Conservation (phyloP, 2,797 vertebrate species). For the Chaetophractus vellerosus region DNA sequence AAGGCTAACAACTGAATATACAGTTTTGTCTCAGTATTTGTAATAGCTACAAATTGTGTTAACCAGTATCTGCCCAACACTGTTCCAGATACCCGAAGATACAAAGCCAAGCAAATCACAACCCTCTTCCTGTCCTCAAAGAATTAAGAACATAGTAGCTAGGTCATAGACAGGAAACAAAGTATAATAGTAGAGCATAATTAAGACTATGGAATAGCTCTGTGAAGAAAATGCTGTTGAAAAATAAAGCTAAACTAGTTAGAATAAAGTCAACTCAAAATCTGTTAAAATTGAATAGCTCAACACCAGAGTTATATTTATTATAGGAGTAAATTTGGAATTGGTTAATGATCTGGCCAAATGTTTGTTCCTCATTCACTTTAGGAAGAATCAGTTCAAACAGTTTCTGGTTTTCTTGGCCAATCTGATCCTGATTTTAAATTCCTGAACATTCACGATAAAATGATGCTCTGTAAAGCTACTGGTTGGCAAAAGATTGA, state of each 20-base stretch:
- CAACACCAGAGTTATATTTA: neutral
- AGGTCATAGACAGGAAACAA: neutral
- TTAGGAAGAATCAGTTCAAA: neutral
- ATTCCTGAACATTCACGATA: neutral
- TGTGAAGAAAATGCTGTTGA: neutral
- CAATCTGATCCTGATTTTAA: neutral
- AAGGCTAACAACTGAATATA: neutral
- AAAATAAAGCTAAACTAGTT: neutral
- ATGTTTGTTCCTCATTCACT: neutral
- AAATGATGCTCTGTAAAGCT: neutral
- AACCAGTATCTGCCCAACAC: neutral
- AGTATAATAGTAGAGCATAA: neutral
- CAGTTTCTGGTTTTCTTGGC: neutral
- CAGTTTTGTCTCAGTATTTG: neutral
- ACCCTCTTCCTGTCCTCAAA: neutral
- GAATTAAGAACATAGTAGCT: neutral
- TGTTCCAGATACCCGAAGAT: neutral
- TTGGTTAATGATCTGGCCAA: neutral
- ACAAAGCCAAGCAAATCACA: too few species aligned
- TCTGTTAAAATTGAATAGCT: neutral
- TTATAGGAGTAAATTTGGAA: neutral
- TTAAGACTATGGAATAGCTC: neutral
- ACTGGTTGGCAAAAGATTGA: neutral
- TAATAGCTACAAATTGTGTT: neutral
- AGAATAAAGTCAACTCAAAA: neutral